Evolutionary conservation across 2,113 vertebrate genomes (phyloP), one percentile per base, ranked within the genome.

Genomic region (Arenaria interpres): DNA sequence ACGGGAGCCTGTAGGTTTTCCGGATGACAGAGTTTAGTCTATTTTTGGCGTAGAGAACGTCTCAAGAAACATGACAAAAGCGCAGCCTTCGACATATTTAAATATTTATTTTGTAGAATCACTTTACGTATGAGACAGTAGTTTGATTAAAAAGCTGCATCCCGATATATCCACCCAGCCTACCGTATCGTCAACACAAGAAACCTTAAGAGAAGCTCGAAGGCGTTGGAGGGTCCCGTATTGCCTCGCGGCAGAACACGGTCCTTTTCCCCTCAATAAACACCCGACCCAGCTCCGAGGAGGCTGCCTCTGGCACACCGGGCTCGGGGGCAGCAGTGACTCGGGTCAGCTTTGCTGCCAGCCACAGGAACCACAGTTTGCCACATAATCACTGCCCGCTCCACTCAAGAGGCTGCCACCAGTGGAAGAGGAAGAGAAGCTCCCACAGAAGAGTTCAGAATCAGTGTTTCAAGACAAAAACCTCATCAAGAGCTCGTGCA

Each of bases 31-130:
- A 2, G 27, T 20, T 76, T 77, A 10, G 39, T 53, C 46, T 24
- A 7, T 15, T 96, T 76, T 15, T 68, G 28, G 32, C 24, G 7
- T 12, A 74, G 7, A 73, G 12, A 25, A 33, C 4, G 3, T 1
- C 7, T 27, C 43, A 88, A 76, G 56, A 71, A 81, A 66, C 6
- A 48, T 5, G 8, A 79, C 21, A 62, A 72, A 72, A 57, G 57
- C 32, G 56, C 21, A 80, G n/a, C 35, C 54, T 81, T 33, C 33
- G 21, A 51, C 28, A 46, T 83, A 84, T 57, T 92, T 96, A 96
- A 94, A 95, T 96, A 97, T 95, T 95, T 97, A 95, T 93, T 97
- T 93, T 64, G 73, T 85, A 86, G 76, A 93, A 73, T 89, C n/a
- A 48, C 46, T 92, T 91, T 57, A 68, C 45, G 25, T 60, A 56